Base-by-base conservation (phyloP, 2,113 vertebrate genomes). In the Oxyruncus cristatus region DNA sequence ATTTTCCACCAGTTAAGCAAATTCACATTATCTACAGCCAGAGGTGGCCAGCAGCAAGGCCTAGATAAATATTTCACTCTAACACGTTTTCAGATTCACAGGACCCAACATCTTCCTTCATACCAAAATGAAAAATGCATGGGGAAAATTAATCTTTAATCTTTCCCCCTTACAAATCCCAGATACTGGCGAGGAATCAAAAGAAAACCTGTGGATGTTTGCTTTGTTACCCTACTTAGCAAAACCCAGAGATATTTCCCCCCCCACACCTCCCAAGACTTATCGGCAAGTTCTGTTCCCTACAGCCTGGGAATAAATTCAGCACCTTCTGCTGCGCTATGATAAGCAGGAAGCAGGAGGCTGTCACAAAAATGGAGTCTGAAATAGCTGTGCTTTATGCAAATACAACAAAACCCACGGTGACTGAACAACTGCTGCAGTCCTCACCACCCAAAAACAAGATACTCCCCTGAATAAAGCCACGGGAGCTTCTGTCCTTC, bases 311-410 rank as follows among this genome's bases (percentile, higher is more conserved):
- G 90, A 91, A 75, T 75, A 77, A 91, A 96, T 94, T 46, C 95
- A 96, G 85, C 79, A 79, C 96, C 96, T 95, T 91, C 95, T 97
- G 96, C 95, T 81, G 71, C 76, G 93, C 95, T 80, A 73, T 71
- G 96, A 95, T 95, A 93, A 97, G 96, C 93, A 94, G 95, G 93
- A 95, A 91, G 93, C 94, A 94, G 72, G 76, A 96, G 95, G 93
- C 95, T 95, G 95, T 79, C 92, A 90, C 83, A 41, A n/a, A 23
- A 92, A 88, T 56, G 88, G 92, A 94, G 88, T 86, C 92, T 92
- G 95, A 96, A 96, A 96, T 91, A 95, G 88, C 96, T 91, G 72
- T 59, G 74, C 88, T 84, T 96, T 84, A 95, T 96, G 95, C 92
- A 96, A 96, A 95, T 83, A 35, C 88, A 92, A 52, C 67, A 47